phyloP scores from a whole-genome alignment of 2,797 vertebrate genomes.

The Anomalospiza imberbis region DNA sequence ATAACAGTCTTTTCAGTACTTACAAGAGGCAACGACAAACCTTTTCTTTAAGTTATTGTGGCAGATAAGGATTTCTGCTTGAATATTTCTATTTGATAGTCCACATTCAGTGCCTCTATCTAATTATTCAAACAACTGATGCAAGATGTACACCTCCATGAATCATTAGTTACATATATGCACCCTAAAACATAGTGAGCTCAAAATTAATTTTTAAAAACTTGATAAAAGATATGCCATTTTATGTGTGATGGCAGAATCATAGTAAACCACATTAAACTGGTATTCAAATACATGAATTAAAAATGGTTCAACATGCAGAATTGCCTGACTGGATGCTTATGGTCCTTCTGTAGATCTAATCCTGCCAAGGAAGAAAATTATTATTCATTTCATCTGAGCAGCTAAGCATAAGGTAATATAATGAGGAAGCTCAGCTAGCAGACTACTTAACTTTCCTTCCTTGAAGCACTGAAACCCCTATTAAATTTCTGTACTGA shows the following conservation, averaged over 20 bases:
- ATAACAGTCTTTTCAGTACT: slow-evolving; percentile 28
- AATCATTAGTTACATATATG: slow-evolving; percentile 27
- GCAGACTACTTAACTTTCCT: slow-evolving; percentile 38
- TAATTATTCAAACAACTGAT: slow-evolving; percentile 52
- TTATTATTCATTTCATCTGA: slow-evolving; percentile 31
- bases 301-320: not conserved
- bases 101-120: slow-evolving; percentile 5
- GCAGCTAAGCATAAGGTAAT: slow-evolving; percentile 39
- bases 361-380: slow-evolving; percentile 30
- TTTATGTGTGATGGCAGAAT: not conserved
- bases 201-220: not conserved
- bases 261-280: not conserved
- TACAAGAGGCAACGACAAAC: slow-evolving; percentile 15
- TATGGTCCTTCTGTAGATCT: not conserved
- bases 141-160: not conserved
- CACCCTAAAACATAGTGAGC: not conserved
- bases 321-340: slow-evolving; percentile 8
- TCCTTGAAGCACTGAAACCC: slow-evolving; percentile 28
- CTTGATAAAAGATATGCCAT: not conserved
- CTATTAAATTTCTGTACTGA: slow-evolving; percentile 31
- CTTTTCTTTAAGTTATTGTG: slow-evolving; percentile 37
- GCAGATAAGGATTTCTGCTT: slow-evolving; percentile 56
- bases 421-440: slow-evolving; percentile 17
- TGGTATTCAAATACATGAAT: not conserved
- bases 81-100: slow-evolving; percentile 39